Percentiles rank a stretch among this genome's conserved stretches.
These are phyloP conservation scores for Cotesia typhae DNA, from an alignment of 1,140 invertebrate genomes.

Conservation along the genomic window DNA sequence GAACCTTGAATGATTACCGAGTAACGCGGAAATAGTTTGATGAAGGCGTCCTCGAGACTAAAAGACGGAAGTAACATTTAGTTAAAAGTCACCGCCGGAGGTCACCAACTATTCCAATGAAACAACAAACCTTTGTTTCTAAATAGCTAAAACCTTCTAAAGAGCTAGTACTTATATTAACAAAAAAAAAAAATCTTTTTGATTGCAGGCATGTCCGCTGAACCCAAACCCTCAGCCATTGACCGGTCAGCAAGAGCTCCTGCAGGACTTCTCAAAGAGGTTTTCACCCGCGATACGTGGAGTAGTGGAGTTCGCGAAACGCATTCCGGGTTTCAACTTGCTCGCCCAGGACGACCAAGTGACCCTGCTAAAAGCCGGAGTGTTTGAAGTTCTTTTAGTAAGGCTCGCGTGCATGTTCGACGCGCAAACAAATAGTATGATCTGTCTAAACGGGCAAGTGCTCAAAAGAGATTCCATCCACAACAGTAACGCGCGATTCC, in stretches of 20 bases:
- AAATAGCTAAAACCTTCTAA: no score
- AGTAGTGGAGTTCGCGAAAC: constrained; percentile 97
- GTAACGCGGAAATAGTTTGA: constrained; percentile 35
- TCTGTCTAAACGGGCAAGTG: constrained; percentile 91
- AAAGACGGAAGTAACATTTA: constrained; percentile 7
- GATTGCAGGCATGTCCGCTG: constrained; percentile 89
- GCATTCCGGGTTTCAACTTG: constrained; percentile 94
- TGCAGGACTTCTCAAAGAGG: constrained; percentile 90
- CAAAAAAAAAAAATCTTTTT: constrained; percentile 42
- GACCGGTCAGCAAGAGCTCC: constrained; percentile 78
- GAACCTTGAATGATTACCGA: constrained; percentile 25
- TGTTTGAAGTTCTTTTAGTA: constrained; percentile 93
- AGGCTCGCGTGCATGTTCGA: constrained; percentile 94
- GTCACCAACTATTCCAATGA: background rate
- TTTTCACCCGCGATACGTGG: constrained; percentile 96
- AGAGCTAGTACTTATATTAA: no score
- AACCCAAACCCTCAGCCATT: constrained; percentile 90
- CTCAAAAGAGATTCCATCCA: constrained; percentile 89
- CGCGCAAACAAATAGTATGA: constrained; percentile 87
- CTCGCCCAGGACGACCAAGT: constrained; percentile 97
- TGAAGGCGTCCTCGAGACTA: constrained; percentile 36
- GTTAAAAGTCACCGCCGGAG: background rate
- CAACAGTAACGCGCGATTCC: constrained; percentile 90
- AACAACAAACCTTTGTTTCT: background rate
- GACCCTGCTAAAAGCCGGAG: constrained; percentile 93